Conservation (phyloP, 2,797 vertebrate genomes). For the Pipistrellus nathusii region DNA sequence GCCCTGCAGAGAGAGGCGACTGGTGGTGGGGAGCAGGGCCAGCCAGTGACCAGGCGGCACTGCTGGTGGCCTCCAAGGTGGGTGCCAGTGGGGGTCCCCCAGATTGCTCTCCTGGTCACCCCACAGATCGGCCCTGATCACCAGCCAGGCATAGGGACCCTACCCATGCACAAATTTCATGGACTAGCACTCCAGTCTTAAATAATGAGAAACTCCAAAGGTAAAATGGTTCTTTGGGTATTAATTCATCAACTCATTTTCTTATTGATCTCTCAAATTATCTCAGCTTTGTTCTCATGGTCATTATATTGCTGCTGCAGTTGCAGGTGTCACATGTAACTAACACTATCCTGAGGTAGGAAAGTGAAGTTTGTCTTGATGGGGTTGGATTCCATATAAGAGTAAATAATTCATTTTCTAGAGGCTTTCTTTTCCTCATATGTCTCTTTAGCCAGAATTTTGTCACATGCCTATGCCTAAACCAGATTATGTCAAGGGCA, state of each 20-base stretch:
- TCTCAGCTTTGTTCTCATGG: neutral
- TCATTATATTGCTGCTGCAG: neutral
- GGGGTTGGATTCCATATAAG: neutral
- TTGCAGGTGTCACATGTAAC: neutral
- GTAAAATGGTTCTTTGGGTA: neutral
- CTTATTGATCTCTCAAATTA: neutral
- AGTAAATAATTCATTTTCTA: neutral
- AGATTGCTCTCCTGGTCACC: too few relatives aligned
- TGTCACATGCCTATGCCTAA: slow-evolving; percentile 2
- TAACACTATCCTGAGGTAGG: neutral
- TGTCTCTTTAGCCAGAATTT: neutral
- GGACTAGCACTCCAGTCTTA: too few relatives aligned
- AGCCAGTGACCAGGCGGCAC: too few relatives aligned
- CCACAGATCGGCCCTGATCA: too few relatives aligned
- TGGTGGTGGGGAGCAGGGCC: too few relatives aligned
- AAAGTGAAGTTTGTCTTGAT: slow-evolving; percentile 1
- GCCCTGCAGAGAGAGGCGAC: too few relatives aligned
- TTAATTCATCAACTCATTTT: neutral
- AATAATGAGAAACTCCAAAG: neutral
- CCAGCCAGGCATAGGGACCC: too few relatives aligned
- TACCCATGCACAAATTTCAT: too few relatives aligned
- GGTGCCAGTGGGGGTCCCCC: too few relatives aligned
- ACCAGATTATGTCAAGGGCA: neutral
- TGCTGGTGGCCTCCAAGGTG: too few relatives aligned
- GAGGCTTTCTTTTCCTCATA: neutral